Conservation (phyloP, 1,140 invertebrate species). For the Drosophila sproati region DNA sequence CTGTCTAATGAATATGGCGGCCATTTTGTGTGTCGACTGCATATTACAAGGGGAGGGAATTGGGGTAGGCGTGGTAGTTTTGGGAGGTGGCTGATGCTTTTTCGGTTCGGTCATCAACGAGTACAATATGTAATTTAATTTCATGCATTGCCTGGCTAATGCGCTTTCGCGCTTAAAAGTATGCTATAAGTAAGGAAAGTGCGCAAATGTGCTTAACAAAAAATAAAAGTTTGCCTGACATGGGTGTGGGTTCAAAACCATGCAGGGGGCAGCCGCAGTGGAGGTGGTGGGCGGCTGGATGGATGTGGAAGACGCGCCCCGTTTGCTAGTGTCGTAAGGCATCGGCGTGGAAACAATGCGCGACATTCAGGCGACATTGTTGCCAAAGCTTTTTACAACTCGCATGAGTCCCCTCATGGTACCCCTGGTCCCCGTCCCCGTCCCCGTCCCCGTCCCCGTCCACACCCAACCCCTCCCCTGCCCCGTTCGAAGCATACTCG, state of each 20-base stretch:
- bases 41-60: slow-evolving; percentile 1
- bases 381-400: slow-evolving; percentile 83
- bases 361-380: slow-evolving; percentile 82
- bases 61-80: not conserved
- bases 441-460: not conserved
- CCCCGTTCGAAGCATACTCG: not conserved
- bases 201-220: slow-evolving; percentile 78
- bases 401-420: slow-evolving; percentile 58
- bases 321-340: slow-evolving; percentile 66
- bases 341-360: slow-evolving; percentile 80
- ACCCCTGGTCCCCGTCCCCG: not conserved
- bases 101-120: slow-evolving; percentile 27
- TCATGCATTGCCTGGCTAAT: slow-evolving; percentile 81
- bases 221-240: slow-evolving; percentile 60
- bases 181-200: slow-evolving; percentile 76
- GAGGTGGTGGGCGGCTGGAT: not conserved
- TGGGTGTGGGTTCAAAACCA: slow-evolving; percentile 2
- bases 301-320: slow-evolving; percentile 7
- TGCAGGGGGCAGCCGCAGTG: not conserved
- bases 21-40: slow-evolving; percentile 25
- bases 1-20: slow-evolving; percentile 42
- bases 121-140: slow-evolving; percentile 75
- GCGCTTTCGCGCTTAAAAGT: slow-evolving; percentile 78
- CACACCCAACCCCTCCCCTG: not conserved
- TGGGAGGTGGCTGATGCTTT: not conserved